Conservation (phyloP, 2,888 invertebrate species). For the Spodoptera exigua region DNA sequence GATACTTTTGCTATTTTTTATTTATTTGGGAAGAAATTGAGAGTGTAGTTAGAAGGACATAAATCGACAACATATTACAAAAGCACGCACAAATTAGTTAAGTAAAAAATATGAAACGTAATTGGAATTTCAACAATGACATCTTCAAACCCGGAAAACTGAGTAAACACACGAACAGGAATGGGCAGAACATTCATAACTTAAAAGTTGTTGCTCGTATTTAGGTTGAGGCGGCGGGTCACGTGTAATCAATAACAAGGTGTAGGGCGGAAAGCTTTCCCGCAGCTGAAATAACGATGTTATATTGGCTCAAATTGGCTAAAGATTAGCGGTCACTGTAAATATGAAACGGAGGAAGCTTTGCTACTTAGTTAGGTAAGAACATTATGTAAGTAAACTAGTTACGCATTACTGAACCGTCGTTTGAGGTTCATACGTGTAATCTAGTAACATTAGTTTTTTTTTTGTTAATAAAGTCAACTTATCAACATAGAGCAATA, state of each 20-base stretch:
- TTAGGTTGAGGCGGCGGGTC: slow-evolving; percentile 47
- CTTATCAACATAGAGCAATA: slow-evolving; percentile 6
- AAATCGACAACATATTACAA: too few relatives aligned
- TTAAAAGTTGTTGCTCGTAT: slow-evolving; percentile 39
- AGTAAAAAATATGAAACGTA: not conserved
- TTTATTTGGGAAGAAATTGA: too few relatives aligned
- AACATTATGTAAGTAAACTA: slow-evolving; percentile 34
- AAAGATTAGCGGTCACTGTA: slow-evolving; percentile 21
- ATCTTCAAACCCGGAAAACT: slow-evolving; percentile 19
- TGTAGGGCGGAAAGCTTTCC: slow-evolving; percentile 41
- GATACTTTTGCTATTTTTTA: too few relatives aligned
- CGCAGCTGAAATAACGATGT: slow-evolving; percentile 27
- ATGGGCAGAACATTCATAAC: slow-evolving; percentile 31
- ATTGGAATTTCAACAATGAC: not conserved
- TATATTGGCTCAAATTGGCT: slow-evolving; percentile 6
- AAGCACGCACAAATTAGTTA: too few relatives aligned
- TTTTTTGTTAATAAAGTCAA: too few relatives aligned
- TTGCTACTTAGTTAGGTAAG: slow-evolving; percentile 14
- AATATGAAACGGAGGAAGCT: slow-evolving; percentile 11
- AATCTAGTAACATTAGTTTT: too few relatives aligned
- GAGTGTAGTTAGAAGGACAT: too few relatives aligned
- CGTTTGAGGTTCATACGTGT: slow-evolving; percentile 4
- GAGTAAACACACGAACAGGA: slow-evolving; percentile 6
- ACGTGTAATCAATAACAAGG: slow-evolving; percentile 47
- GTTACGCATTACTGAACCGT: slow-evolving; percentile 9